These are phyloP conservation scores for Cephonodes hylas DNA, from an alignment of 2,888 invertebrate genomes.

Conservation along the genomic window DNA sequence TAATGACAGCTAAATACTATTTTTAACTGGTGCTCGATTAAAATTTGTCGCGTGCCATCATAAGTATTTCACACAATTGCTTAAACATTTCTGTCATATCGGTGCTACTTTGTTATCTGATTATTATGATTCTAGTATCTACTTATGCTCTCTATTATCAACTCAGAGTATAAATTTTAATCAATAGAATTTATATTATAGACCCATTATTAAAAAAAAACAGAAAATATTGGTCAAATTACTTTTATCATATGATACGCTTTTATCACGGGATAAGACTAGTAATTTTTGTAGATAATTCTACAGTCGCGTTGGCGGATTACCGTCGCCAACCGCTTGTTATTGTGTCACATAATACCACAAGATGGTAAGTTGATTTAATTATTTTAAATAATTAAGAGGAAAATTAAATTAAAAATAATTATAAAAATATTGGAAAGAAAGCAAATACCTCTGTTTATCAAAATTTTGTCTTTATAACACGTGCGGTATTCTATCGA, in stretches of 20 bases:
- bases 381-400: constrained; percentile 11
- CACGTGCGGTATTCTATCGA: too few species aligned
- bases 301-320: constrained; percentile 61
- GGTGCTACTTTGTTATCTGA: not conserved
- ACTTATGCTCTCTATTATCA: not conserved
- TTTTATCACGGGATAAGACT: constrained; percentile 64
- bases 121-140: not conserved
- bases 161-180: not conserved
- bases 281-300: constrained; percentile 50
- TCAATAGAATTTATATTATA: constrained; percentile 20
- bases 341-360: constrained; percentile 5
- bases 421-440: too few species aligned
- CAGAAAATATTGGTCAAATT: constrained; percentile 51
- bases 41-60: too few species aligned
- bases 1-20: too few species aligned
- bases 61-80: too few species aligned
- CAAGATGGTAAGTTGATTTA: constrained; percentile 40
- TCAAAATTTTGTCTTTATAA: too few species aligned
- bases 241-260: constrained; percentile 54
- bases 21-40: too few species aligned
- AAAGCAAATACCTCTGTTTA: too few species aligned
- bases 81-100: too few species aligned
- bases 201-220: constrained; percentile 48
- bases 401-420: too few species aligned
- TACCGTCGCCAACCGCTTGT: constrained; percentile 49